phyloP scores from a whole-genome alignment of 2,113 vertebrate species.

The Microcebus murinus region DNA sequence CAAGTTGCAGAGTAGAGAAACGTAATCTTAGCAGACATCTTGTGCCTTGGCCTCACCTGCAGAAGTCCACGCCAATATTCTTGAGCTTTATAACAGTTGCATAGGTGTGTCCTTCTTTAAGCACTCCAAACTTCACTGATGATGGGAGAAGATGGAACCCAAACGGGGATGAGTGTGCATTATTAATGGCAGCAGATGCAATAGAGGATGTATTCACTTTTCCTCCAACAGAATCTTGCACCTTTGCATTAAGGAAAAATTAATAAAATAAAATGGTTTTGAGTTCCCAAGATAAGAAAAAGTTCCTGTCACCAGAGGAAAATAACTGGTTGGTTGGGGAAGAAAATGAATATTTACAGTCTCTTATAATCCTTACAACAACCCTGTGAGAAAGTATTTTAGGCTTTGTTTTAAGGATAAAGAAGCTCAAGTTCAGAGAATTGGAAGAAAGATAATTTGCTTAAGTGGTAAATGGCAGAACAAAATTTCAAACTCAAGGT shows the following conservation, averaged over 20 bases:
- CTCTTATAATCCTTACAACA: not conserved
- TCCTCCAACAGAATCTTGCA: constrained; percentile 87
- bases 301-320: not conserved
- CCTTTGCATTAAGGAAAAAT: constrained; percentile 72
- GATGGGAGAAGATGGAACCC: constrained; percentile 90
- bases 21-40: not conserved
- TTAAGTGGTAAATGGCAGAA: not conserved
- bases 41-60: constrained; percentile 86
- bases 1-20: not conserved
- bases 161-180: not conserved
- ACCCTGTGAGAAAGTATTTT: not conserved
- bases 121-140: constrained; percentile 86
- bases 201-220: constrained; percentile 87
- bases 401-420: not conserved
- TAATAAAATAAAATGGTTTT: not conserved
- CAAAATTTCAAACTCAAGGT: not conserved
- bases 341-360: not conserved
- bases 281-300: not conserved
- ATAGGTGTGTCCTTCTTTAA: constrained; percentile 88
- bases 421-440: not conserved
- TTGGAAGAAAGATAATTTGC: not conserved
- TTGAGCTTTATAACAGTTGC: constrained; percentile 86
- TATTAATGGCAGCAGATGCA: constrained; percentile 53
- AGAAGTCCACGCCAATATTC: constrained; percentile 91
- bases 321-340: not conserved